Evolutionary conservation across 2,888 invertebrate species (phyloP).

Genomic region (Brenthis daphne): DNA sequence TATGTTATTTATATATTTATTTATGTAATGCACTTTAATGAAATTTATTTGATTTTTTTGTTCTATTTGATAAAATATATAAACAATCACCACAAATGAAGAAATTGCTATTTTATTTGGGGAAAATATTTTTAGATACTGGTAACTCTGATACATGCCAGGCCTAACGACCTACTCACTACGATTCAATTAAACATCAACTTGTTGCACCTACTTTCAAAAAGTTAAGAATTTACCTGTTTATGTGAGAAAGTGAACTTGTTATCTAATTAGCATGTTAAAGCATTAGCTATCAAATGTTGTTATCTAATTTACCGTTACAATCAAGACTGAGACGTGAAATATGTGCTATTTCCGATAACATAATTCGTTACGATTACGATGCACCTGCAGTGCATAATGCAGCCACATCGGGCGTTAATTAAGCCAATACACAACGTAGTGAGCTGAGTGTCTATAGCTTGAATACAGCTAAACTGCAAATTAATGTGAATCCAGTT

Average conservation of each 20-base stretch:
- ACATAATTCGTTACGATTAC: conserved; percentile 66
- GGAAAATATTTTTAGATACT: background rate
- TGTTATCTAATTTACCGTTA: conserved; percentile 72
- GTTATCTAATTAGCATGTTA: conserved; percentile 57
- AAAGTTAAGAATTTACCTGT: conserved; percentile 60
- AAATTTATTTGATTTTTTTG: no score
- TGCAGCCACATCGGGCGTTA: conserved; percentile 46
- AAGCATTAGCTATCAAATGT: conserved; percentile 49
- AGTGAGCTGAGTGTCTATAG: conserved; percentile 52
- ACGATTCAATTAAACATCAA: conserved; percentile 37
- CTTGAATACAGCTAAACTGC: conserved; percentile 56
- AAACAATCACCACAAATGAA: no score
- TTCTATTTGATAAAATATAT: no score
- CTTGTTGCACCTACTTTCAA: conserved; percentile 71
- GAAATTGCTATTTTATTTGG: background rate
- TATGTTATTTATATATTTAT: no score
- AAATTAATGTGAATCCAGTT: conserved; percentile 58
- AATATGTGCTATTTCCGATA: conserved; percentile 61
- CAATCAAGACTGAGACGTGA: conserved; percentile 56
- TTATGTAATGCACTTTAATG: no score
- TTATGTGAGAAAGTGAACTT: conserved; percentile 69
- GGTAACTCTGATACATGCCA: conserved; percentile 26
- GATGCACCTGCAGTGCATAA: conserved; percentile 72
- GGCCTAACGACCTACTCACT: conserved; percentile 35
- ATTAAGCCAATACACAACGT: conserved; percentile 39